These are phyloP conservation scores for Psix sp. DNA, from an alignment of 1,140 invertebrate genomes.

Conservation along the genomic window DNA sequence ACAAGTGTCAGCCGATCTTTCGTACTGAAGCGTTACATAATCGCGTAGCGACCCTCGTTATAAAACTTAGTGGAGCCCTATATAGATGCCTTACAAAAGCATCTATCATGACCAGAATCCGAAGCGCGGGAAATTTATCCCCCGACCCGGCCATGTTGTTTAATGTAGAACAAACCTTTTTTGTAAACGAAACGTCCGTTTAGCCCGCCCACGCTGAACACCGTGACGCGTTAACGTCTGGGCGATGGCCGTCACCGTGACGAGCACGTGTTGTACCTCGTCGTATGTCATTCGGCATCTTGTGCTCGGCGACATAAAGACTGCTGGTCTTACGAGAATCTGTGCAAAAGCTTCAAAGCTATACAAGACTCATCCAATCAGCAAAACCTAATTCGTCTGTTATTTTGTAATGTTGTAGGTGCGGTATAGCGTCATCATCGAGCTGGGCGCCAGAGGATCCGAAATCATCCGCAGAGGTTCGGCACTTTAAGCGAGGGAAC, in stretches of 20 bases:
- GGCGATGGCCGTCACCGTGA: constrained; percentile 75
- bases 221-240: constrained; percentile 67
- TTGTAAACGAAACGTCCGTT: constrained; percentile 67
- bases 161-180: constrained; percentile 42
- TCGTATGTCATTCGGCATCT: constrained; percentile 70
- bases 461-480: constrained; percentile 68
- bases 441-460: constrained; percentile 73
- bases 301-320: constrained; percentile 54
- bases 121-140: constrained; percentile 13
- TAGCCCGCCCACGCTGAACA: constrained; percentile 72
- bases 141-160: constrained; percentile 44
- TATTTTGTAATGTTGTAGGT: constrained; percentile 69
- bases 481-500: constrained; percentile 69
- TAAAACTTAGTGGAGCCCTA: constrained; percentile 20
- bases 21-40: constrained; percentile 39
- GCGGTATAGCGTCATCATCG: constrained; percentile 75
- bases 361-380: not conserved
- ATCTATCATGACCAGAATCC: constrained; percentile 10
- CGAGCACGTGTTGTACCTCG: constrained; percentile 75
- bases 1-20: constrained; percentile 39
- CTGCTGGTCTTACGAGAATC: constrained; percentile 62
- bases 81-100: constrained; percentile 5
- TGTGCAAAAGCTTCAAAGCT: constrained; percentile 43
- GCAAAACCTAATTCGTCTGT: not conserved
- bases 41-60: constrained; percentile 16